These are phyloP conservation scores for Actinia tenebrosa DNA, from an alignment of 64 coral and sea anemone genomes.

Conservation along the genomic window DNA sequence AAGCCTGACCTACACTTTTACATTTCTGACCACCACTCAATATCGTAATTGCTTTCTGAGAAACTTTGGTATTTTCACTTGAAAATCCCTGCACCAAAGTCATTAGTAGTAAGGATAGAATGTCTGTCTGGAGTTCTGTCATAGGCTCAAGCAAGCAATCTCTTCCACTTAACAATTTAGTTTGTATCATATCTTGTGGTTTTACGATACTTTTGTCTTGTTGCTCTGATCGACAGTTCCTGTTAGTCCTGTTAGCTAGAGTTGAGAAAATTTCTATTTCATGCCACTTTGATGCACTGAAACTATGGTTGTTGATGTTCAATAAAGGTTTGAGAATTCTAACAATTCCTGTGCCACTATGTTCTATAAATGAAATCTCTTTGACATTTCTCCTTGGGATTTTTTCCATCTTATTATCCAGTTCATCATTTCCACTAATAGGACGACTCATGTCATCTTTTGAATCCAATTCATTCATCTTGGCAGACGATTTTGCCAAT, in stretches of 20 bases:
- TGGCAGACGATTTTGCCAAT: background rate
- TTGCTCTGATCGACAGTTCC: background rate
- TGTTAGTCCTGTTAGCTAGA: background rate
- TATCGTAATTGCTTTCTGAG: background rate
- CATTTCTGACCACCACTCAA: background rate
- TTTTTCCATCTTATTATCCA: background rate
- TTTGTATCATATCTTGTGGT: background rate
- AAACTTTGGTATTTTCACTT: background rate
- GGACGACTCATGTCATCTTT: background rate
- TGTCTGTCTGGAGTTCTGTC: background rate
- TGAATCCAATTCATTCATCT: background rate
- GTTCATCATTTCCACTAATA: background rate
- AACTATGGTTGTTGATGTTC: background rate
- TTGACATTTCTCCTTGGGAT: background rate
- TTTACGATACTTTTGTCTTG: background rate
- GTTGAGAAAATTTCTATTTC: background rate
- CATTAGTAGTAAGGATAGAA: background rate
- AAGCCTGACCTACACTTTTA: background rate
- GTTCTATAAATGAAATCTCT: background rate
- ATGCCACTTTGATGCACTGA: background rate
- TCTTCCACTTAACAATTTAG: background rate
- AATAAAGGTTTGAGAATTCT: background rate
- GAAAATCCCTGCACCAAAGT: background rate
- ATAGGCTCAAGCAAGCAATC: background rate
- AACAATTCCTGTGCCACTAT: background rate